phyloP scores from a whole-genome alignment of 2,113 vertebrate genomes.

The Mionectes macconnelli region DNA sequence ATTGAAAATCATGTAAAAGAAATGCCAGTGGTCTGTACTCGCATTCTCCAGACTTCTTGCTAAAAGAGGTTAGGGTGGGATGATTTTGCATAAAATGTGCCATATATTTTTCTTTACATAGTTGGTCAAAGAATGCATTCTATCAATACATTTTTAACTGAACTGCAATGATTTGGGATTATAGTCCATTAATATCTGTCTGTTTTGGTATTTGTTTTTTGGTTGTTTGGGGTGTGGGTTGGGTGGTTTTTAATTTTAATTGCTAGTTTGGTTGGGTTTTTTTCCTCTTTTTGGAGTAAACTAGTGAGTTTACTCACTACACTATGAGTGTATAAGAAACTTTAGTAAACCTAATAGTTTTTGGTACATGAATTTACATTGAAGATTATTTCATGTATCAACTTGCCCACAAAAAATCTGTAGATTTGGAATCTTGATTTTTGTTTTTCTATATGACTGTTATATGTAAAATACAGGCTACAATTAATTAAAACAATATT shows the following conservation, averaged over 20 bases:
- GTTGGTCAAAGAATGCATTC: background rate
- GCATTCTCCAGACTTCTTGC: background rate
- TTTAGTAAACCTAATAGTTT: background rate
- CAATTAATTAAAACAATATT: background rate
- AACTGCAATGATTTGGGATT: background rate
- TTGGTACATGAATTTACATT: background rate
- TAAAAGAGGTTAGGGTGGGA: background rate
- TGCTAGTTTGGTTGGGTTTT: accelerated
- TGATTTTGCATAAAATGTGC: background rate
- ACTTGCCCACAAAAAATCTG: background rate
- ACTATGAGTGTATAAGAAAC: background rate
- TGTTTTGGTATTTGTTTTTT: background rate
- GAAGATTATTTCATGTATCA: background rate
- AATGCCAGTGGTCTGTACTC: background rate
- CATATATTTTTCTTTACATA: background rate
- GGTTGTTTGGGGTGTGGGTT: background rate
- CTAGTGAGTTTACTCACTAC: too few relatives aligned
- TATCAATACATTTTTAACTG: background rate
- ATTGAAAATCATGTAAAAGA: background rate
- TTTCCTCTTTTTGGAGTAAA: accelerated
- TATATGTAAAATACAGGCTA: background rate
- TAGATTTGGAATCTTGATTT: background rate
- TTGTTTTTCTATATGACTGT: background rate
- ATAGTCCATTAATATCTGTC: background rate
- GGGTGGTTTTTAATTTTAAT: background rate